These are phyloP conservation scores for Tyria jacobaeae DNA, from an alignment of 2,888 invertebrate genomes.

Conservation along the genomic window DNA sequence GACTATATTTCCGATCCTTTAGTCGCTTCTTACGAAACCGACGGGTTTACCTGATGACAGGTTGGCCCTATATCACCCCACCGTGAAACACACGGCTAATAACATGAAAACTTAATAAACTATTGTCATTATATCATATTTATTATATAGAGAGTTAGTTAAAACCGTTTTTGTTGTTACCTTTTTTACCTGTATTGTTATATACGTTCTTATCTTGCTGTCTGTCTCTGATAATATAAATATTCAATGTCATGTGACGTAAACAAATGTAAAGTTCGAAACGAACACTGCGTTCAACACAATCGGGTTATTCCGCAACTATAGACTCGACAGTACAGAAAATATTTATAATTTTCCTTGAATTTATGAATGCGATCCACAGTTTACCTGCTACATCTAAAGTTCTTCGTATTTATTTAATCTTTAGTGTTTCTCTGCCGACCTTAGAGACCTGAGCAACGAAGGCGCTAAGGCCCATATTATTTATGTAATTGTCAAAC, in stretches of 20 bases:
- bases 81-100: no score
- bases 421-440: background rate
- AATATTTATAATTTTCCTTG: conserved; percentile 14
- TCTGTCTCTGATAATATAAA: conserved; percentile 1
- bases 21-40: no score
- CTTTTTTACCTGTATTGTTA: background rate
- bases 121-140: no score
- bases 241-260: background rate
- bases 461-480: no score
- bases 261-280: background rate
- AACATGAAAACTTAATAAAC: no score
- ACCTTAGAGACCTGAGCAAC: no score
- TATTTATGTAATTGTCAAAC: no score
- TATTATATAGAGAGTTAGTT: no score
- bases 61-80: no score
- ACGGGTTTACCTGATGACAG: no score
- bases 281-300: background rate
- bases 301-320: conserved; percentile 8
- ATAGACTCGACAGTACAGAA: conserved; percentile 1
- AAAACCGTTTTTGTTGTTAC: background rate
- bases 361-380: background rate
- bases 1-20: no score
- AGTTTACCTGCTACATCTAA: background rate
- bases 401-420: background rate
- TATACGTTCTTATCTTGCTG: background rate